Base-by-base conservation (phyloP, 2,888 invertebrate species). In the Lasioglossum morio region DNA sequence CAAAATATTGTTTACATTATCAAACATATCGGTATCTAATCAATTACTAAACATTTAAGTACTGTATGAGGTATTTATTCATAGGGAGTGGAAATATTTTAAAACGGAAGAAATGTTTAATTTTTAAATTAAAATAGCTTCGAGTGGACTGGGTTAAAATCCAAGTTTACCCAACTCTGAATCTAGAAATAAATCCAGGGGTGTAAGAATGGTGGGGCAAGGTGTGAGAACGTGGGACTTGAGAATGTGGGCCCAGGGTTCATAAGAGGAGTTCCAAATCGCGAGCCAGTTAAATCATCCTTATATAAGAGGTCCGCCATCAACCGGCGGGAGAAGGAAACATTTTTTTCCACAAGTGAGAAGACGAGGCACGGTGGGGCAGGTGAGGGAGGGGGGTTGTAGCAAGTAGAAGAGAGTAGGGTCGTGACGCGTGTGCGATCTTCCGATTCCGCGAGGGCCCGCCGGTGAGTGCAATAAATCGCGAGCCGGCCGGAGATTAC, bases 381-480 rank as follows among this genome's bases (percentile, higher is more conserved):
- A n/a, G 10, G 23, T 53, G 1, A n/a, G 53, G 23, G 19, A 19
- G 53, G n/a, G 23, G 53, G 53, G 23, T 3, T 53, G 23, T 23
- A 53, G 53, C n/a, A 27, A 60, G 60, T 27, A 60, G 60, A 60
- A 27, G 46, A n/a, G 63, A 30, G 27, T 23, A 60, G 63, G 76
- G 10, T 40, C 81, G 63, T 74, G 82, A 83, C 84, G 85, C 81
- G 80, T 87, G 87, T 87, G 87, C 88, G 88, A 87, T 87, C 84
- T 83, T 72, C 69, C 70, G 87, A 84, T 87, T 87, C 86, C 84
- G 79, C 83, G 82, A 46, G 89, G 87, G 81, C 86, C 87, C 46
- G 86, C 84, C 79, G 85, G 85, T 85, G 30, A 34, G 84, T 53
- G 88, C 92, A 94, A 94, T 94, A 94, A 94, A 94, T 94, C 92